Conservation (phyloP, 2,888 invertebrate species). For the Gymnosoma rotundatum region DNA sequence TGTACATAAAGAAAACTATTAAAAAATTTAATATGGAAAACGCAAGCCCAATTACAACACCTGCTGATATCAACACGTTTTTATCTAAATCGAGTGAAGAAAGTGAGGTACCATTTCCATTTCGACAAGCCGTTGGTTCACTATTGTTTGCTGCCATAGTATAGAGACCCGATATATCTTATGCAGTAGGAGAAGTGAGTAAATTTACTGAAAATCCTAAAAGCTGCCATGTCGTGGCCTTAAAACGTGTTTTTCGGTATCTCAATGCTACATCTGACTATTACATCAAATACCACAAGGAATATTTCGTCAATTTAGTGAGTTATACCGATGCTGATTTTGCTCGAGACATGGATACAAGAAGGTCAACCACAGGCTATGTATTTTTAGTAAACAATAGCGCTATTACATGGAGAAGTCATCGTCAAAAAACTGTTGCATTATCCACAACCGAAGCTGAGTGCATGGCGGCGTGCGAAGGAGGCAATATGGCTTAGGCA, state of each 20-base stretch:
- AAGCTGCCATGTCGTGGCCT: constrained; percentile 46
- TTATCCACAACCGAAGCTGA: constrained; percentile 75
- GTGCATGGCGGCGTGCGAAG: constrained; percentile 73
- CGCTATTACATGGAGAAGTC: constrained; percentile 74
- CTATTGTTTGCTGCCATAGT: constrained; percentile 36
- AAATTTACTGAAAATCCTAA: constrained; percentile 32
- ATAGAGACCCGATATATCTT: constrained; percentile 69
- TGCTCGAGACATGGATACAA: constrained; percentile 65
- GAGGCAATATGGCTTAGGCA: constrained; percentile 43
- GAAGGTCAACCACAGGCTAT: constrained; percentile 71
- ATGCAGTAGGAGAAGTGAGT: constrained; percentile 59
- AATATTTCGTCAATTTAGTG: constrained; percentile 12
- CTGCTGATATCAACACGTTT: too few relatives aligned
- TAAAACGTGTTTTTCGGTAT: constrained; percentile 30
- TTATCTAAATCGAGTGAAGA: too few relatives aligned
- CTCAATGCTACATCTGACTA: constrained; percentile 46
- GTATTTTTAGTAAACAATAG: constrained; percentile 71
- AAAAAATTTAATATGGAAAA: constrained; percentile 66
- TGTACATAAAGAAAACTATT: constrained; percentile 63
- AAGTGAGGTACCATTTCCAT: too few relatives aligned
- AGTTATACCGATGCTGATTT: constrained; percentile 71
- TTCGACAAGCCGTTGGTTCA: too few relatives aligned
- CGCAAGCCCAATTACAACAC: constrained; percentile 60
- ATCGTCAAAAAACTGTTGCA: constrained; percentile 74
- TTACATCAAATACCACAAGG: too few relatives aligned